A percentile compares a stretch with the other conserved stretches of the same genome.
These are phyloP conservation scores for Asarcornis scutulata DNA, from an alignment of 2,113 vertebrate species.

Conservation along the genomic window DNA sequence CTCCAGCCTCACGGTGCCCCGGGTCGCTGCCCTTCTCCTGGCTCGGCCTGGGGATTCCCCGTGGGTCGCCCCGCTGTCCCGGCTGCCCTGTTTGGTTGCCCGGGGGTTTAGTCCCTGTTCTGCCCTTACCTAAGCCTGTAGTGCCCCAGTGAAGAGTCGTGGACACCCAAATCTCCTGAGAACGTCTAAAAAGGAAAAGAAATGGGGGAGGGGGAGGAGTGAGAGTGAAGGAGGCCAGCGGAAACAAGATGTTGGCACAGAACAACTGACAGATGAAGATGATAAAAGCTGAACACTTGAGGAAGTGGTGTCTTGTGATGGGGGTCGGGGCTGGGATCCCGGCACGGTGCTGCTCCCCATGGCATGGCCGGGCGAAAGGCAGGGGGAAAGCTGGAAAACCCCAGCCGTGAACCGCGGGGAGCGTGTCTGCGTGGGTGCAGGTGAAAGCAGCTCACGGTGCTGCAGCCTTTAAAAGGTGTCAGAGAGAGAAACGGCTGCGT, in stretches of 20 bases:
- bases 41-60: background rate
- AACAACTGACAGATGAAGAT: background rate
- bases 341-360: background rate
- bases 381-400: background rate
- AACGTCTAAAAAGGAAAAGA: background rate
- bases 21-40: too few relatives aligned
- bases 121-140: background rate
- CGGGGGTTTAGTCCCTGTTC: background rate
- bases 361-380: background rate
- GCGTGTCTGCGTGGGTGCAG: accelerated
- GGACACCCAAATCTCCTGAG: background rate
- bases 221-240: background rate
- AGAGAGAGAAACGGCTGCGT: accelerated
- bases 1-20: too few relatives aligned
- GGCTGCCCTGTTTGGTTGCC: background rate
- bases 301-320: background rate
- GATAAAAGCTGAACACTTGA: background rate
- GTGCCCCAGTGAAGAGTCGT: background rate
- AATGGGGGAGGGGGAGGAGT: background rate
- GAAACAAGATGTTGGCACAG: background rate
- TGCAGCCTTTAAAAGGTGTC: background rate
- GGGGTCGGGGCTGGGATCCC: background rate
- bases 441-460: background rate
- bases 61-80: background rate
- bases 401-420: background rate